These are phyloP conservation scores for Chloropsis cyanopogon DNA, from an alignment of 2,113 vertebrate species.

Conservation along the genomic window DNA sequence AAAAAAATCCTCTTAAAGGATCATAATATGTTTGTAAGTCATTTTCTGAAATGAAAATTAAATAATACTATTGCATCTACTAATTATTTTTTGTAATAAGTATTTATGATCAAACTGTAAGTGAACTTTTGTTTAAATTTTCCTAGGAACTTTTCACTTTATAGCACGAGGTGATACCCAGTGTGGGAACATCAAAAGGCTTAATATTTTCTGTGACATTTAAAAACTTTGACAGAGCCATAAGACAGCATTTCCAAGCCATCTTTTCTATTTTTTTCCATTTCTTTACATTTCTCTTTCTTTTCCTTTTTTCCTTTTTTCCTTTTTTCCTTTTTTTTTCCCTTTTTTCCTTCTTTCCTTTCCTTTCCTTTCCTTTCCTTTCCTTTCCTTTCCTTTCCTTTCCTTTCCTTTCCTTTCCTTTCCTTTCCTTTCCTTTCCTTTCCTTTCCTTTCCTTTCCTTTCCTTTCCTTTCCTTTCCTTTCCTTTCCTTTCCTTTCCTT, in stretches of 20 bases:
- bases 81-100: background rate
- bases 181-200: background rate
- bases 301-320: fast-evolving
- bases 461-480: no score
- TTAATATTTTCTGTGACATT: background rate
- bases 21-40: background rate
- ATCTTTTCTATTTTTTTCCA: no score
- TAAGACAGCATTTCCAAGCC: background rate
- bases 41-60: background rate
- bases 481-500: no score
- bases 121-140: background rate
- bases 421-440: no score
- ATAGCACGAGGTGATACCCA: background rate
- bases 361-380: no score
- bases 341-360: no score
- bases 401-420: fast-evolving
- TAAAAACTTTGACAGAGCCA: background rate
- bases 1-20: background rate
- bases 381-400: no score
- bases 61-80: background rate
- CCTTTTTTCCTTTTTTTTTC: no score
- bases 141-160: background rate
- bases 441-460: no score
- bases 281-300: fast-evolving
- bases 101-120: background rate